phyloP scores from a whole-genome alignment of 2,113 vertebrate species.

The Hystrix cristata region DNA sequence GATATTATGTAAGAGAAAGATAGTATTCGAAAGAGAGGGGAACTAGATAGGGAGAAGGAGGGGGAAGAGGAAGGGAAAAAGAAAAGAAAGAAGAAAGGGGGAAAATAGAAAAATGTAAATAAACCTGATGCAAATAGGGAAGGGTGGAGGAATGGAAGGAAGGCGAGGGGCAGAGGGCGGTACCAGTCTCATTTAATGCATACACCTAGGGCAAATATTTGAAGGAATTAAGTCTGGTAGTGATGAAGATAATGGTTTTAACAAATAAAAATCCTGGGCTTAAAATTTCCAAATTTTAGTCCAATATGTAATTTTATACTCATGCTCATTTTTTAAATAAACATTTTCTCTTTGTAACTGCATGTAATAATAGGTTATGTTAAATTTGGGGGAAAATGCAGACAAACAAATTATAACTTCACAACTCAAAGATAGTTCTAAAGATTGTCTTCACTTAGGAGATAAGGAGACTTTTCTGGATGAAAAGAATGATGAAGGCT shows the following conservation, averaged over 20 bases:
- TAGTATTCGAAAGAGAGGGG: too few species aligned
- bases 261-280: neutral
- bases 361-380: neutral
- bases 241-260: neutral
- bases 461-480: neutral
- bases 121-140: too few species aligned
- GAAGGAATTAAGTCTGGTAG: neutral
- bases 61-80: too few species aligned
- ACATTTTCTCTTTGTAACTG: neutral
- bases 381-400: neutral
- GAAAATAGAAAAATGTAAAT: too few species aligned
- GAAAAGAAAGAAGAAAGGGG: too few species aligned
- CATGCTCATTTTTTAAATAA: neutral
- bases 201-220: neutral
- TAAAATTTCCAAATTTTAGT: neutral
- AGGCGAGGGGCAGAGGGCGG: too few species aligned
- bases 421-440: neutral
- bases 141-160: too few species aligned
- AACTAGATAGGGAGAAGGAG: too few species aligned
- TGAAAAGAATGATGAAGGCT: neutral
- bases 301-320: neutral
- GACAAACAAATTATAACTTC: neutral
- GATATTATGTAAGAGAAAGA: too few species aligned
- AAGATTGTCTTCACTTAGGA: neutral
- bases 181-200: neutral